Evolutionary conservation across 2,888 invertebrate genomes (phyloP).

Genomic region (Thecophora atra): DNA sequence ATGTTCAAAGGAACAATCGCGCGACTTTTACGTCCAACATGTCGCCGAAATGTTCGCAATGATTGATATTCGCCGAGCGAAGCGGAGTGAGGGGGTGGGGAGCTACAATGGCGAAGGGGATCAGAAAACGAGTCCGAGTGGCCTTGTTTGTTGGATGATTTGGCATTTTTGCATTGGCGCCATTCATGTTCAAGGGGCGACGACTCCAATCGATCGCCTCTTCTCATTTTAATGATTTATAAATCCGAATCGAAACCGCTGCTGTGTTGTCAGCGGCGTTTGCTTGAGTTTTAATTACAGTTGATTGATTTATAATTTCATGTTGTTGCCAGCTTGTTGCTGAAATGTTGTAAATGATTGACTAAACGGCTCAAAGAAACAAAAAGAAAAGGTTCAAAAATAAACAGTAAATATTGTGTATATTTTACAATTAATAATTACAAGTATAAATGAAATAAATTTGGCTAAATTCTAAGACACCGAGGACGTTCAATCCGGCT

Average conservation of each 20-base stretch:
- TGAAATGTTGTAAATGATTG: background rate
- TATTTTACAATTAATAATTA: too few species aligned
- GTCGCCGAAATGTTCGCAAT: constrained; percentile 30
- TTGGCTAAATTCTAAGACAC: background rate
- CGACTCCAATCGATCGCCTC: background rate
- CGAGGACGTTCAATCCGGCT: background rate
- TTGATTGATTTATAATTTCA: constrained; percentile 24
- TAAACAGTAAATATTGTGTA: too few species aligned
- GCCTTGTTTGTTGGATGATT: background rate
- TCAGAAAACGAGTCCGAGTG: background rate
- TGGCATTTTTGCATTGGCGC: constrained; percentile 27
- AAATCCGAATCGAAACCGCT: background rate
- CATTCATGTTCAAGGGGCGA: background rate
- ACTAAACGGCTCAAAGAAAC: too few species aligned
- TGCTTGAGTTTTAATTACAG: constrained; percentile 15
- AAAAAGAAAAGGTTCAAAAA: too few species aligned
- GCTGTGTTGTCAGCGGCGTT: background rate
- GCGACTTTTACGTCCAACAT: constrained; percentile 4
- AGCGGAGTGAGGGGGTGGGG: background rate
- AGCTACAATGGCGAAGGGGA: background rate
- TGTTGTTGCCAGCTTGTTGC: constrained; percentile 24
- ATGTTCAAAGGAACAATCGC: constrained; percentile 13
- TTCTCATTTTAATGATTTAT: too few species aligned
- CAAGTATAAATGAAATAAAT: background rate
- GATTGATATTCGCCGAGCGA: constrained; percentile 27